A percentile compares a stretch with the other conserved stretches of the same genome.
phyloP scores from a whole-genome alignment of 2,888 invertebrate species.

The Parnassius mnemosyne region DNA sequence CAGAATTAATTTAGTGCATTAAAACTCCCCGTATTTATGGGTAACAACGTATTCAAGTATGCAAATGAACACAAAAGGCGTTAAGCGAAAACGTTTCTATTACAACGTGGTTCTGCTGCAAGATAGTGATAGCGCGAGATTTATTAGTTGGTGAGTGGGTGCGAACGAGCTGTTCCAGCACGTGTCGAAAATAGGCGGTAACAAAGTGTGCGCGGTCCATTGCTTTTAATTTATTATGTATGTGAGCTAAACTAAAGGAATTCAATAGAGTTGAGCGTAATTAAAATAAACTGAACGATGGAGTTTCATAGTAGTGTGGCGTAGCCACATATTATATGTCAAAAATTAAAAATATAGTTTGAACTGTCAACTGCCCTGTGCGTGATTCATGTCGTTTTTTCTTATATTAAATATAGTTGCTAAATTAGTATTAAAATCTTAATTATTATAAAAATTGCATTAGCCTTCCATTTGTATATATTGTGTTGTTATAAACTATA shows the following conservation, averaged over 20 bases:
- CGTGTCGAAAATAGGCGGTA: constrained; percentile 11
- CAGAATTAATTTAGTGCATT: no score
- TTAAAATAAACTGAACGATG: not conserved
- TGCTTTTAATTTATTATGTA: constrained; percentile 9
- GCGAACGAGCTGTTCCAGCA: not conserved
- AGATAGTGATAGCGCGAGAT: constrained; percentile 6
- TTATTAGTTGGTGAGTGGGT: constrained; percentile 4
- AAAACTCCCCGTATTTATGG: no score
- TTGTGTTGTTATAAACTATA: no score
- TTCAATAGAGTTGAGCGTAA: constrained; percentile 8
- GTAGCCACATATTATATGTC: no score
- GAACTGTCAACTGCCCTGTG: no score
- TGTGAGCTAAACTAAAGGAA: constrained; percentile 1
- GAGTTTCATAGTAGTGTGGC: no score
- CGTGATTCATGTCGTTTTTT: no score
- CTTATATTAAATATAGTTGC: no score
- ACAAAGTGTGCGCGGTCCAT: constrained; percentile 12
- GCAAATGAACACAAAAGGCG: not conserved
- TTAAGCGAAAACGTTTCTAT: not conserved
- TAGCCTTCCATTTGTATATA: no score
- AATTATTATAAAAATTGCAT: no score
- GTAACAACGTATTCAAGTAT: not conserved
- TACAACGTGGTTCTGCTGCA: not conserved
- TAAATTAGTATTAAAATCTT: no score
- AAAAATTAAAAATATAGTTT: no score